Conservation (phyloP, 2,888 invertebrate species). For the Girardia tigrina region DNA sequence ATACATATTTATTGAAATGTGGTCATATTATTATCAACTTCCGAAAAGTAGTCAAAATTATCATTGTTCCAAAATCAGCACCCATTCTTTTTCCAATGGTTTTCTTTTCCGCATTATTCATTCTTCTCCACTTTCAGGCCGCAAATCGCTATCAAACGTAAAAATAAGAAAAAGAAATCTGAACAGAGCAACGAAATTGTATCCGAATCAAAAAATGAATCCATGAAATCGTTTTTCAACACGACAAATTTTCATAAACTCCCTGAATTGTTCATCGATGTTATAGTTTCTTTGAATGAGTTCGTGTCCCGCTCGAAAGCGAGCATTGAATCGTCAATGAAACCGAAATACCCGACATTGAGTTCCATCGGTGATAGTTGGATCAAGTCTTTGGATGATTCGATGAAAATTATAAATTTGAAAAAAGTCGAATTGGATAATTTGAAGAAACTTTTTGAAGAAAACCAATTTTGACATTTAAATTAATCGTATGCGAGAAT, state of each 20-base stretch:
- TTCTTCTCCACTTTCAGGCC: too few relatives aligned
- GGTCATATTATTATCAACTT: too few relatives aligned
- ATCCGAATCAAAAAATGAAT: background rate
- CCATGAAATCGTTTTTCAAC: background rate
- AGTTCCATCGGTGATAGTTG: background rate
- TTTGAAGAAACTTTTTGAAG: background rate
- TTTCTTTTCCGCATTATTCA: too few relatives aligned
- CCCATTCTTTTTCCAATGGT: too few relatives aligned
- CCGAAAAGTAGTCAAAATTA: too few relatives aligned
- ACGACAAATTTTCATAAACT: background rate
- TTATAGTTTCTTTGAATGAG: background rate
- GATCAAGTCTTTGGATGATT: background rate
- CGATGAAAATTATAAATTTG: background rate
- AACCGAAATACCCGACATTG: background rate
- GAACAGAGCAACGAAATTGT: background rate
- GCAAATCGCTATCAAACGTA: background rate
- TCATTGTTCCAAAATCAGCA: too few relatives aligned
- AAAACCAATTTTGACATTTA: too few relatives aligned
- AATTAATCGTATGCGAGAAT: too few relatives aligned
- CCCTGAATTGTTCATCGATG: background rate
- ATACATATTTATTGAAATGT: too few relatives aligned
- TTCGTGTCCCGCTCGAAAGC: background rate
- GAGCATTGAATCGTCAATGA: background rate
- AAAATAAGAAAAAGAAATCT: background rate
- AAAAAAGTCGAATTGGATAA: background rate